These are phyloP conservation scores for Gallinago stenura DNA, from an alignment of 2,797 vertebrate genomes.

Conservation along the genomic window DNA sequence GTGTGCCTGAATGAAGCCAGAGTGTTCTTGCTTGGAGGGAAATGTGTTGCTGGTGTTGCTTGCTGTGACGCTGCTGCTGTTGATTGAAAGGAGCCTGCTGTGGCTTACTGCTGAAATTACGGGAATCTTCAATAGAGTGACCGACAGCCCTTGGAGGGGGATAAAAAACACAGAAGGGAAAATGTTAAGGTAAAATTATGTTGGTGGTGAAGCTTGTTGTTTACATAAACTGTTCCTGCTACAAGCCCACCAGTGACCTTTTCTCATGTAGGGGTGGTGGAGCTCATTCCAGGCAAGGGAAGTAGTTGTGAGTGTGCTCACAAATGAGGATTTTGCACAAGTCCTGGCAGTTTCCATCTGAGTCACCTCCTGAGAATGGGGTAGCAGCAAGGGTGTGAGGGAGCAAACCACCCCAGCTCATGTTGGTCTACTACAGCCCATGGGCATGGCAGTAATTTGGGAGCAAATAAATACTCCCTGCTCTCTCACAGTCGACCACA, in stretches of 20 bases:
- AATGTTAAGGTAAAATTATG: constrained; percentile 10
- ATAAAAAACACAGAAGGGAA: constrained; percentile 12
- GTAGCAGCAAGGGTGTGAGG: background rate
- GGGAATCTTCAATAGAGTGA: background rate
- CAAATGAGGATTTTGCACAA: background rate
- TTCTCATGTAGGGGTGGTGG: background rate
- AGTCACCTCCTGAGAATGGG: background rate
- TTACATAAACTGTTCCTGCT: background rate
- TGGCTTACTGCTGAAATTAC: constrained; percentile 47
- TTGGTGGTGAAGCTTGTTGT: background rate
- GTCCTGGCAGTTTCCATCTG: background rate
- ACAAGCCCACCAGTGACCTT: background rate
- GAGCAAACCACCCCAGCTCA: background rate
- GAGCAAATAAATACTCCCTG: background rate
- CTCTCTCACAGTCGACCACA: background rate
- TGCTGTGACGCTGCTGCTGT: constrained; percentile 11
- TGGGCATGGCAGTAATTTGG: background rate
- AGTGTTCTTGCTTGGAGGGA: constrained; percentile 11
- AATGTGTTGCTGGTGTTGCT: constrained; percentile 31
- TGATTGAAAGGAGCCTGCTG: constrained; percentile 66
- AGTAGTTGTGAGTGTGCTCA: background rate
- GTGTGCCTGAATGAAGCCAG: constrained; percentile 37
- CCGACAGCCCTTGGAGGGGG: background rate
- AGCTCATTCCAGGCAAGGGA: background rate
- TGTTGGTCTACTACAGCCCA: background rate